These are phyloP conservation scores for Brachyptera risi DNA, from an alignment of 2,888 invertebrate species.

Conservation along the genomic window DNA sequence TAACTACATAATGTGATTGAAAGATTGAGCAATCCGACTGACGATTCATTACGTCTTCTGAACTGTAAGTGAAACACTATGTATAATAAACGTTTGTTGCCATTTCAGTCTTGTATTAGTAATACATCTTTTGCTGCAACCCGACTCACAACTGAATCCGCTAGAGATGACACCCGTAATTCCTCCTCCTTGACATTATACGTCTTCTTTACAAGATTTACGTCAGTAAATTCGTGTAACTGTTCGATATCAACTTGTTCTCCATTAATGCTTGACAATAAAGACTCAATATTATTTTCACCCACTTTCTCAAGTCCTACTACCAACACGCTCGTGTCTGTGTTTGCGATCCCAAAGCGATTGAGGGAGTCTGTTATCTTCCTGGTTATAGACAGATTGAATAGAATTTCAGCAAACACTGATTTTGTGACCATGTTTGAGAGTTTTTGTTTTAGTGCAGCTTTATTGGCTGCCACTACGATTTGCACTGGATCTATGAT, in stretches of 20 bases:
- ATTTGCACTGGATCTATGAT: constrained; percentile 60
- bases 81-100: constrained; percentile 12
- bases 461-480: constrained; percentile 63
- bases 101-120: constrained; percentile 12
- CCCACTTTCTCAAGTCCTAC: constrained; percentile 43
- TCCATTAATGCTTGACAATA: constrained; percentile 54
- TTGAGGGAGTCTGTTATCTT: constrained; percentile 64
- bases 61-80: no score
- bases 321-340: constrained; percentile 48
- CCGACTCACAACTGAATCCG: constrained; percentile 60
- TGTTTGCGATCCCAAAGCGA: constrained; percentile 58
- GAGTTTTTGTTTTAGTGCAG: constrained; percentile 50
- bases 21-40: no score
- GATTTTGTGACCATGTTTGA: constrained; percentile 55
- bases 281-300: constrained; percentile 39
- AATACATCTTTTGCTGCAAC: constrained; percentile 61
- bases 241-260: constrained; percentile 49
- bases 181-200: constrained; percentile 59
- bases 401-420: constrained; percentile 62
- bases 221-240: constrained; percentile 49
- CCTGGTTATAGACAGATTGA: constrained; percentile 62
- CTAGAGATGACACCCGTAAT: constrained; percentile 44
- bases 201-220: constrained; percentile 50
- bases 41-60: no score
- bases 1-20: no score